Percentiles rank a stretch among this genome's conserved stretches.
Evolutionary conservation across 2,113 vertebrate genomes (phyloP).

Genomic region (Cygnus buccinator): DNA sequence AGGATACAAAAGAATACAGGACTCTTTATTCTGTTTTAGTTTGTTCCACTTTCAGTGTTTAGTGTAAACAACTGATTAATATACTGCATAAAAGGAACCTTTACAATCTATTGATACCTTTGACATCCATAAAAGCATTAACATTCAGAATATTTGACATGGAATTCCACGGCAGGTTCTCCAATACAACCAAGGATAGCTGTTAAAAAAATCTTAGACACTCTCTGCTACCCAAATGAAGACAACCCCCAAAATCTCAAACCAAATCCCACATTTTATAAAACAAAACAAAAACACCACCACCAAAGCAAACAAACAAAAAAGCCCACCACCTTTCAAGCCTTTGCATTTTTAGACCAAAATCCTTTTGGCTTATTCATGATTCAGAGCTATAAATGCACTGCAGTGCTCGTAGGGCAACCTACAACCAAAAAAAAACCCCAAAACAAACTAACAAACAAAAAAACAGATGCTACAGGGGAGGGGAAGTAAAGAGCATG

Average conservation of each 20-base stretch:
- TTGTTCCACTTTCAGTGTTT: background rate
- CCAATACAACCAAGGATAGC: background rate
- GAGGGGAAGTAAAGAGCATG: background rate
- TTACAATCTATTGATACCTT: background rate
- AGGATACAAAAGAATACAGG: background rate
- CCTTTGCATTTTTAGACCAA: background rate
- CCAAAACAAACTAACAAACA: background rate
- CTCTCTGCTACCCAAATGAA: background rate
- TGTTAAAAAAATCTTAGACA: background rate
- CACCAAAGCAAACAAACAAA: no score
- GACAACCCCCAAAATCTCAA: background rate
- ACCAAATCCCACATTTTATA: background rate
- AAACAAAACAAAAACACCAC: background rate
- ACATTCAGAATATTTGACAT: background rate
- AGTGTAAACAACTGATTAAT: background rate
- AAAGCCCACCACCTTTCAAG: background rate
- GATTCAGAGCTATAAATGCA: background rate
- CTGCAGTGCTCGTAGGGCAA: background rate
- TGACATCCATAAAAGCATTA: background rate
- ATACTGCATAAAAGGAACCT: background rate
- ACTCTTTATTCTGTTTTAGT: background rate
- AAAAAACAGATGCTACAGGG: background rate
- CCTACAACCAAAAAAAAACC: no score
- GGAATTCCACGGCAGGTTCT: background rate
- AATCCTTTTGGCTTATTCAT: background rate